These are phyloP conservation scores for Sebastes baramenuke DNA, from an alignment of 2,797 vertebrate species.

Conservation along the genomic window DNA sequence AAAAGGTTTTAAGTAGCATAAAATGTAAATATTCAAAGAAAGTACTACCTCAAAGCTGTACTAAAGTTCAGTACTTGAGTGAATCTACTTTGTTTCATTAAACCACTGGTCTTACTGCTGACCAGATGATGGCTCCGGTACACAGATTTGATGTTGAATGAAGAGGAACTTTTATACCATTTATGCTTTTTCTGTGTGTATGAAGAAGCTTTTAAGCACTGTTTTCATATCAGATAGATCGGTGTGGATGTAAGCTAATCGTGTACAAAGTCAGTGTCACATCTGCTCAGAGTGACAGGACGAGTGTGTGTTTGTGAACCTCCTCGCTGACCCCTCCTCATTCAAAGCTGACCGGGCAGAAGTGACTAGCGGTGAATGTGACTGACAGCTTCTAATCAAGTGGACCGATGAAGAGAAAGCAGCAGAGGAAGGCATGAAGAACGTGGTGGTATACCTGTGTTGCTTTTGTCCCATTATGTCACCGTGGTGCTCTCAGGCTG, in stretches of 20 bases:
- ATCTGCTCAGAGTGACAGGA: not conserved
- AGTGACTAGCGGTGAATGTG: constrained; percentile 70
- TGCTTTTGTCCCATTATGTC: not conserved
- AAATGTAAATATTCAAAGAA: too few relatives aligned
- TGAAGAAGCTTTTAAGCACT: not conserved
- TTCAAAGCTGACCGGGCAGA: constrained; percentile 73
- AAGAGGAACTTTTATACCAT: not conserved
- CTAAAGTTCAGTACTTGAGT: too few relatives aligned
- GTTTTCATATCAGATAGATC: not conserved
- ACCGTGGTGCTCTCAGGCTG: not conserved
- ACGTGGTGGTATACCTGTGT: not conserved
- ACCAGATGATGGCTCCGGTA: not conserved
- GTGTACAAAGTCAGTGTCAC: not conserved
- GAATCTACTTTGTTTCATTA: too few relatives aligned
- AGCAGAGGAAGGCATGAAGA: not conserved
- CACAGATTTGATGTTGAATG: not conserved
- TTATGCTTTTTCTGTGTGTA: not conserved
- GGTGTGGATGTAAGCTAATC: not conserved
- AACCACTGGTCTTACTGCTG: not conserved
- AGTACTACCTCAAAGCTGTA: too few relatives aligned
- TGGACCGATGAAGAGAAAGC: constrained; percentile 11
- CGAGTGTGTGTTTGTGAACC: not conserved
- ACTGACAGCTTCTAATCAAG: constrained; percentile 48
- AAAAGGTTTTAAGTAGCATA: too few relatives aligned
- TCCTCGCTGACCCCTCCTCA: constrained; percentile 67